Evolutionary conservation across 2,113 vertebrate genomes (phyloP), one percentile per base, ranked within the genome.

Genomic region (Cochlearius cochlearius): DNA sequence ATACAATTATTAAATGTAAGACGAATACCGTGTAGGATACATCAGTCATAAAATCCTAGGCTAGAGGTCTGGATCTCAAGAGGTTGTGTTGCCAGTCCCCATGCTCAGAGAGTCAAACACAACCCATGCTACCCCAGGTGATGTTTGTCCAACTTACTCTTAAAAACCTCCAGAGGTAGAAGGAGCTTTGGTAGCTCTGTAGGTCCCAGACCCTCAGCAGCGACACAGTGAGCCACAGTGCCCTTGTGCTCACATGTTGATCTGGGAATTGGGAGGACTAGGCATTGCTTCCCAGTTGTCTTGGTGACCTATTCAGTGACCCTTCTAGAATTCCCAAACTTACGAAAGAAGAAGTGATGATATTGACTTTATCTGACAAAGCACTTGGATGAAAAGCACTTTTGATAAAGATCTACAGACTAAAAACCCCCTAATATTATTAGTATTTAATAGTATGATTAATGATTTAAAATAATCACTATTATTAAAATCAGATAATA

Each of bases 1-100:
- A 94, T 21, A 60, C 68, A 94, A 60, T 92, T 91, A 79, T 62
- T 96, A 84, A 86, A 94, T 78, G 62, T 84, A 78, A 91, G 77
- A 81, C 0, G 0, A 92, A 87, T 43, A 78, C 69, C 55, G 14
- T 15, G 41, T 52, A 93, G 68, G n/a, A 92, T 83, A 84, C 59
- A 38, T 49, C 66, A 74, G 68, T 39, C 76, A 32, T 83, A 26
- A 76, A 55, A 71, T 78, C 36, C 36, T 39, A 81, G 52, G 55
- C 27, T 49, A 43, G 36, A 82, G 34, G 66, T 82, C 69, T 88
- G 71, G 50, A 72, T 89, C 53, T 85, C 30, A 43, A 38, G 64
- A 91, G 60, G 10, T 58, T 43, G 12, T 49, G 18, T 32, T 85
- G 43, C 45, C 27, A 36, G 47, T 82, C 56, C 56, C 20, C 12